Percentiles rank a stretch among this genome's conserved stretches.
phyloP scores from a whole-genome alignment of 2,888 invertebrate species.

The Drosophila meridiana region DNA sequence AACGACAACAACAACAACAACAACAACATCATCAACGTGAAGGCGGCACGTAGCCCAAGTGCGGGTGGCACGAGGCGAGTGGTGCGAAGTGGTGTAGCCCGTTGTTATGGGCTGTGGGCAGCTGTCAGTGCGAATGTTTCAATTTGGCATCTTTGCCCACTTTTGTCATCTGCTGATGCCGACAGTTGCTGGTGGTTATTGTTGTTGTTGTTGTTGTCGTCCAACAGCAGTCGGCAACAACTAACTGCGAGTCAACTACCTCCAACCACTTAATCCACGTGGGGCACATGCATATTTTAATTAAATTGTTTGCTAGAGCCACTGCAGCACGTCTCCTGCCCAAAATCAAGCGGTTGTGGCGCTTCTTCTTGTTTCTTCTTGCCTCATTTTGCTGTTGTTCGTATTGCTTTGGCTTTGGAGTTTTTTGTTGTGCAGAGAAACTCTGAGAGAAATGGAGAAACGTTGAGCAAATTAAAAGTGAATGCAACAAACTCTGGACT shows the following conservation, averaged over 20 bases:
- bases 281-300: slow-evolving; percentile 72
- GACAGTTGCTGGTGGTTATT: slow-evolving; percentile 38
- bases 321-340: slow-evolving; percentile 16
- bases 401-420: background rate
- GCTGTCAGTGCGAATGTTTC: slow-evolving; percentile 70
- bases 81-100: slow-evolving; percentile 4
- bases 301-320: slow-evolving; percentile 68
- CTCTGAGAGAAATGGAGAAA: background rate
- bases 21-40: slow-evolving; percentile 26
- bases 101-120: slow-evolving; percentile 51
- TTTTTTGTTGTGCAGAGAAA: background rate
- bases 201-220: slow-evolving; percentile 32
- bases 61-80: background rate
- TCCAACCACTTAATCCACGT: slow-evolving; percentile 51
- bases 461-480: background rate
- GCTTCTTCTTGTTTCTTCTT: background rate
- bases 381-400: background rate
- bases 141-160: slow-evolving; percentile 76
- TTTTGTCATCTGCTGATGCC: slow-evolving; percentile 61
- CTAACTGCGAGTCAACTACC: slow-evolving; percentile 33
- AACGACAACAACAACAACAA: slow-evolving; percentile 51
- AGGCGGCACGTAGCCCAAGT: slow-evolving; percentile 4
- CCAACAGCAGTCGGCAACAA: slow-evolving; percentile 8
- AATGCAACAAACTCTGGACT: background rate
- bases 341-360: slow-evolving; percentile 29